Evolutionary conservation across 1,140 invertebrate species (phyloP), one percentile per base, ranked within the genome.

Genomic region (Tetraneura akinire): DNA sequence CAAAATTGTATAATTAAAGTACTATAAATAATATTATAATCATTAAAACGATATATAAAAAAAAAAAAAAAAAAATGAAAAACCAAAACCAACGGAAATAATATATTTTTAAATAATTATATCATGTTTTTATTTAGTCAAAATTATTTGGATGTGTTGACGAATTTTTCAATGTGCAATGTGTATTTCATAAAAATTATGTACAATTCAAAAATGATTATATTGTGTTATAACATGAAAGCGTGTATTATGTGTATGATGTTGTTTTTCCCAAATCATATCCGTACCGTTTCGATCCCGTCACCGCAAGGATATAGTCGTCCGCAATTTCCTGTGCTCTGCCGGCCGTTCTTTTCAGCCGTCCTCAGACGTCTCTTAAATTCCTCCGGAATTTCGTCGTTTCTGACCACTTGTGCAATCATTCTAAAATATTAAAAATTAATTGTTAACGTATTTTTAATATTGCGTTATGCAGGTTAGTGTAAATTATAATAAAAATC

Each of bases 111-210:
- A 60, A 74, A 60, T 47, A 62, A 78, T 78, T 78, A 76, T 76
- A 60, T 32, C 37, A 78, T 78, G 74, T 78, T 78, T 78, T 78
- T 78, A 62, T 78, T n/a, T 78, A 78, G 74, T 78, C 55, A 60
- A 78, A 78, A 78, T 78, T 62, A 78, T 62, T n/a, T 47, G 74
- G 53, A 78, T 78, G 74, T 78, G 55, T 78, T 42, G 55, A 78
- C 74, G 74, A 78, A 78, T 78, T 78, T 78, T 78, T 78, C 55
- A 78, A 78, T 78, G 74, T 78, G 74, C 74, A 78, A 78, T 78
- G 74, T 78, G 55, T 78, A 78, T 78, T 60, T 78, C 49, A 14
- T 60, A 62, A 71, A 68, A 78, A 57, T 55, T 62, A 78, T 78
- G 74, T 78, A 78, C 74, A 78, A 78, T 78, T 60, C 23, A 21